These are phyloP conservation scores for Chrysotoxum bicinctum DNA, from an alignment of 2,888 invertebrate species.

Conservation along the genomic window DNA sequence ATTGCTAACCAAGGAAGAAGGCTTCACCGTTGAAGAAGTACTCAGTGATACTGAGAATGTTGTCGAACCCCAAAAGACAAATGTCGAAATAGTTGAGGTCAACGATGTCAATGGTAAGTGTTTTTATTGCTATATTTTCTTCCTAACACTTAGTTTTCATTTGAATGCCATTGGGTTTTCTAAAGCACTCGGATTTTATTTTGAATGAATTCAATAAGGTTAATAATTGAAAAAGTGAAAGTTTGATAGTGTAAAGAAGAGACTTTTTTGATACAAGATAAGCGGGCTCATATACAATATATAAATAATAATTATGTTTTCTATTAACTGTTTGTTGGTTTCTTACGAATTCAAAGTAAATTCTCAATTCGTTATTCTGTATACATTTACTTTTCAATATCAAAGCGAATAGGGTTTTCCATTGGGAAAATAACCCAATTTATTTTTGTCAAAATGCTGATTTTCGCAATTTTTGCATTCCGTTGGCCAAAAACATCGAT, in stretches of 20 bases:
- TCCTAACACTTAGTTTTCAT: neutral
- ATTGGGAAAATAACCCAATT: too few relatives aligned
- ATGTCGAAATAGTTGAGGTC: constrained; percentile 80
- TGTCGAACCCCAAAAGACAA: constrained; percentile 75
- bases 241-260: neutral
- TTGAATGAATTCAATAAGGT: constrained; percentile 1
- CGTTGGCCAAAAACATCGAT: too few relatives aligned
- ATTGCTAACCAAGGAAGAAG: constrained; percentile 79
- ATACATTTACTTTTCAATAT: too few relatives aligned
- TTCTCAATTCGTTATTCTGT: too few relatives aligned
- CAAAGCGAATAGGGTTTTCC: too few relatives aligned
- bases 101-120: constrained; percentile 80
- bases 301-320: neutral
- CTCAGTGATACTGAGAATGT: constrained; percentile 80
- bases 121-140: neutral
- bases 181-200: constrained; percentile 46
- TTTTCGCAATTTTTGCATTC: too few relatives aligned
- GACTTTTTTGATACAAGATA: neutral
- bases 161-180: constrained; percentile 58
- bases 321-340: neutral
- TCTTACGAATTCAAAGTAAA: neutral
- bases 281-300: neutral
- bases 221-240: neutral
- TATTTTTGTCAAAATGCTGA: too few relatives aligned
- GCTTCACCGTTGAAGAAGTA: constrained; percentile 80